Percentiles rank a stretch among this genome's conserved stretches.
Conservation (phyloP, 2,113 vertebrate species). For the Agapornis roseicollis region DNA sequence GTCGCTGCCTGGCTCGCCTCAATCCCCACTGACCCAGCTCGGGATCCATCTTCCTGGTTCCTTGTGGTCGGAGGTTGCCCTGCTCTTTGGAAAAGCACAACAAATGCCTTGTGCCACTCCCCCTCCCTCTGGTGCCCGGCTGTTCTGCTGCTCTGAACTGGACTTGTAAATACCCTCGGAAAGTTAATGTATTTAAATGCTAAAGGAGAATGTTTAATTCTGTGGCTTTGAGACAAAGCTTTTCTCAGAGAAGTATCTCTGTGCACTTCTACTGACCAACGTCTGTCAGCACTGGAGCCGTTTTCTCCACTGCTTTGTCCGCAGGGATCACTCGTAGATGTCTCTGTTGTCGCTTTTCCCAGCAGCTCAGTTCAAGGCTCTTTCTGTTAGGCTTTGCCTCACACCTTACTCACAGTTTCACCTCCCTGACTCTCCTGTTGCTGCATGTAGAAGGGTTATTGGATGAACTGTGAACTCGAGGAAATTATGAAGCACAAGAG, state of each 20-base stretch:
- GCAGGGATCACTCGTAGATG: conserved; percentile 29
- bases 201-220: conserved; percentile 71
- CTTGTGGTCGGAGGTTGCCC: not conserved
- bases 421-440: not conserved
- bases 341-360: not conserved
- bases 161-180: conserved; percentile 67
- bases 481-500: not conserved
- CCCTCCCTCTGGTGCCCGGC: conserved; percentile 25
- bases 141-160: conserved; percentile 69
- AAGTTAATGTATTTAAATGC: conserved; percentile 70
- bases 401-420: not conserved
- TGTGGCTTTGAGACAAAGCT: conserved; percentile 60
- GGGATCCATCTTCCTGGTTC: not conserved
- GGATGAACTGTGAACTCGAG: not conserved
- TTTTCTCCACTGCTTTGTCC: conserved; percentile 67
- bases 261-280: conserved; percentile 62
- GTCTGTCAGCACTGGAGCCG: conserved; percentile 65
- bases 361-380: not conserved
- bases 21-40: not conserved
- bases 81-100: conserved; percentile 63
- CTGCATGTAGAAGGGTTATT: not conserved
- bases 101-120: conserved; percentile 43
- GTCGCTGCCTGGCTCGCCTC: not conserved
- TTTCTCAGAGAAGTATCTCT: conserved; percentile 55
- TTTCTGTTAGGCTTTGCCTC: not conserved